Conservation (phyloP, 1,140 invertebrate genomes). For the Carcinoscorpius rotundicauda region DNA sequence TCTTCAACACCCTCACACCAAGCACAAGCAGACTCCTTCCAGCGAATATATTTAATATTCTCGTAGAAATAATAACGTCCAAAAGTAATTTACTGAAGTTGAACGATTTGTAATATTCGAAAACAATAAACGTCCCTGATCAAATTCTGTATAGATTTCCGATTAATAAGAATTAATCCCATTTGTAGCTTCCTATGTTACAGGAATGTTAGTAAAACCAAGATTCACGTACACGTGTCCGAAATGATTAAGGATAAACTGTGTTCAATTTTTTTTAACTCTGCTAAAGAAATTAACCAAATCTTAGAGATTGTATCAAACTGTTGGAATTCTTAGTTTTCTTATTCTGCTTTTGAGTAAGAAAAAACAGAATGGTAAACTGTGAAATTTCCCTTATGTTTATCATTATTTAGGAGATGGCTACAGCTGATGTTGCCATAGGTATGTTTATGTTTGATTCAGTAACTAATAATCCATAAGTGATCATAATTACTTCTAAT, state of each 20-base stretch:
- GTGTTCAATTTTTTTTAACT: slow-evolving; percentile 21
- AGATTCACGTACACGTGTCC: slow-evolving; percentile 12
- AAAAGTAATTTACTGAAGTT: too few species aligned
- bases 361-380: slow-evolving; percentile 45
- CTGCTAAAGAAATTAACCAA: slow-evolving; percentile 29
- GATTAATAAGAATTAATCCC: too few species aligned
- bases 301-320: slow-evolving; percentile 45
- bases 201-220: slow-evolving; percentile 8
- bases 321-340: slow-evolving; percentile 68
- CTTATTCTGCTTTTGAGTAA: slow-evolving; percentile 58
- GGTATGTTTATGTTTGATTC: slow-evolving; percentile 71
- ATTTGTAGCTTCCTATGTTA: too few species aligned
- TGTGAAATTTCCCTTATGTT: slow-evolving; percentile 51
- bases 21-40: too few species aligned
- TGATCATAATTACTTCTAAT: slow-evolving; percentile 61
- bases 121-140: too few species aligned
- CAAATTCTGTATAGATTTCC: too few species aligned
- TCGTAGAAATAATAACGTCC: too few species aligned
- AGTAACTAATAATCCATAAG: slow-evolving; percentile 46
- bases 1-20: too few species aligned
- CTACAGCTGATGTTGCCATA: slow-evolving; percentile 52
- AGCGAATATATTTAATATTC: too few species aligned
- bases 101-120: too few species aligned
- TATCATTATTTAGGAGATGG: slow-evolving; percentile 72
- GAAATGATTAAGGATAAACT: slow-evolving; percentile 23